These are phyloP conservation scores for Percopsis omiscomaycus DNA, from an alignment of 2,797 vertebrate genomes.

Conservation along the genomic window DNA sequence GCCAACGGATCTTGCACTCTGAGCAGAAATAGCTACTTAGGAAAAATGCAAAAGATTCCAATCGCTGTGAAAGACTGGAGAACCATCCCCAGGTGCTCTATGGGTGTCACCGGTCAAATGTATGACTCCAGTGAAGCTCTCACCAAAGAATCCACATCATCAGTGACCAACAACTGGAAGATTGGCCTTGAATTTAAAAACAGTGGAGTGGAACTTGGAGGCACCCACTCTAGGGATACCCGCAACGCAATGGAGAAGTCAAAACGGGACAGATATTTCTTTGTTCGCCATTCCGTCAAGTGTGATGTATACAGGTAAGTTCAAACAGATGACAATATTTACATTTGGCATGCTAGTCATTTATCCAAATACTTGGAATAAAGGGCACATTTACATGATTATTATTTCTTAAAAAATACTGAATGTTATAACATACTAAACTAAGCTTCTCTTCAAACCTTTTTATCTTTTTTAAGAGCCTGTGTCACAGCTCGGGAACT, in stretches of 20 bases:
- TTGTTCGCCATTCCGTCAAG: slow-evolving; percentile 50
- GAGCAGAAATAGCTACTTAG: slow-evolving; percentile 54
- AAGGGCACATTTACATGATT: not conserved
- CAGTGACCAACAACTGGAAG: slow-evolving; percentile 62
- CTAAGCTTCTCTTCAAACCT: no score
- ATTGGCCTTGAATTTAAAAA: slow-evolving; percentile 10
- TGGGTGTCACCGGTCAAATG: slow-evolving; percentile 32
- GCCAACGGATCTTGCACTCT: slow-evolving; percentile 55
- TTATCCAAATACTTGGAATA: not conserved
- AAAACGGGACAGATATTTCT: slow-evolving; percentile 65
- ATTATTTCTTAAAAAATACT: no score
- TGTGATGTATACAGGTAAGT: slow-evolving; percentile 64
- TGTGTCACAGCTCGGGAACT: no score
- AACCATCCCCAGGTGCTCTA: slow-evolving; percentile 24
- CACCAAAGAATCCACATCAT: slow-evolving; percentile 44
- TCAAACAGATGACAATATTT: not conserved
- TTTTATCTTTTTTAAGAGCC: no score
- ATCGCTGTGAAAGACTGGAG: slow-evolving; percentile 64
- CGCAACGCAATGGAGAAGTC: slow-evolving; percentile 52
- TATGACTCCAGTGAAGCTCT: slow-evolving; percentile 63
- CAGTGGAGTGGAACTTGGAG: slow-evolving; percentile 22
- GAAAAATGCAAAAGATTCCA: slow-evolving; percentile 60
- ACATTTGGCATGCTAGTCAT: not conserved
- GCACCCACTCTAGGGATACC: slow-evolving; percentile 52
- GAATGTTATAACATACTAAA: no score